Evolutionary conservation across 2,113 vertebrate species (phyloP).

Genomic region (Sinocyclocheilus anophthalmus): DNA sequence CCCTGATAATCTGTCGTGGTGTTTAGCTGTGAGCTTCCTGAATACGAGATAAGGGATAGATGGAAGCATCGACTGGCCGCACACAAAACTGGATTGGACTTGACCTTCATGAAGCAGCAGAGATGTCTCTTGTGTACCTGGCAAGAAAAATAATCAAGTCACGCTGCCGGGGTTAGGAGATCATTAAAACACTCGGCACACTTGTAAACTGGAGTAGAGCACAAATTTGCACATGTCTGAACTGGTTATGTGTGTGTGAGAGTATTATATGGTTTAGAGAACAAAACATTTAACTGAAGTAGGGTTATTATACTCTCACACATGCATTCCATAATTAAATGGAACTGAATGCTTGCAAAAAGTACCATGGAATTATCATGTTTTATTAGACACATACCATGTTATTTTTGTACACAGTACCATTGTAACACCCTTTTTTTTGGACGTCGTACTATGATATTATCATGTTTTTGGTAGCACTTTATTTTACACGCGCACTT

Average conservation of each 20-base stretch:
- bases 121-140: not conserved
- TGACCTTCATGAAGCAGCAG: not conserved
- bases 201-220: constrained; percentile 45
- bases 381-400: not conserved
- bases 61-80: not conserved
- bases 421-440: not conserved
- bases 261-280: constrained; percentile 10
- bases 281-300: not conserved
- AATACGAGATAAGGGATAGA: not conserved
- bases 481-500: not conserved
- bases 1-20: not conserved
- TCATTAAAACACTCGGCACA: constrained; percentile 43
- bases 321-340: not conserved
- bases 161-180: not conserved
- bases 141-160: constrained; percentile 26
- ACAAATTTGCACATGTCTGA: constrained; percentile 29
- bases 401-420: not conserved
- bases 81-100: not conserved
- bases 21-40: not conserved
- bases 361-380: not conserved
- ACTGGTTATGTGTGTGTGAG: constrained; percentile 36
- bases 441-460: not conserved
- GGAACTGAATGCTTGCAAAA: not conserved
- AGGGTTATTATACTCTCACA: not conserved
- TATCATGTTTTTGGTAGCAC: not conserved